These are phyloP conservation scores for Rhinolophus sinicus DNA, from an alignment of 2,113 vertebrate genomes.

Conservation along the genomic window DNA sequence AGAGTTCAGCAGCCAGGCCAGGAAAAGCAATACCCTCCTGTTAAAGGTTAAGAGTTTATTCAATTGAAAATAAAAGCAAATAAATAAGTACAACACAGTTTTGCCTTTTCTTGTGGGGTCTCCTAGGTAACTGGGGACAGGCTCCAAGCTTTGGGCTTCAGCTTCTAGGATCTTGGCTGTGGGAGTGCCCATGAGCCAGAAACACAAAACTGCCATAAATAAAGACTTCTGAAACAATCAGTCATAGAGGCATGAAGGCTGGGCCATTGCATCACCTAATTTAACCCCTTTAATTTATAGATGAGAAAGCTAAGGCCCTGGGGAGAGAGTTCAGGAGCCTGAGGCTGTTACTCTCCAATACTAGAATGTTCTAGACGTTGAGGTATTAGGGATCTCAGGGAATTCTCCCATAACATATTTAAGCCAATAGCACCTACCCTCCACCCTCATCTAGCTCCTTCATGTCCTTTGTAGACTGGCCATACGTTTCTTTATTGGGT, in stretches of 20 bases:
- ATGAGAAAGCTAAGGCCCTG: not conserved
- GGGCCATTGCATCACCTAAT: not conserved
- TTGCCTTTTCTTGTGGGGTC: constrained; percentile 74
- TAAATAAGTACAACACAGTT: constrained; percentile 63
- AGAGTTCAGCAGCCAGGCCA: constrained; percentile 81
- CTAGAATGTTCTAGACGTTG: not conserved
- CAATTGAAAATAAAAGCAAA: constrained; percentile 78
- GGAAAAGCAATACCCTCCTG: constrained; percentile 86
- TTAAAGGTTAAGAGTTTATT: constrained; percentile 85
- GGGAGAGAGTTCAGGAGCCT: not conserved
- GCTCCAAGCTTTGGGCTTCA: not conserved
- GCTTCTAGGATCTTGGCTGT: not conserved
- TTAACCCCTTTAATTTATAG: not conserved
- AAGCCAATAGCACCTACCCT: not conserved
- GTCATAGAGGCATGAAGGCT: not conserved
- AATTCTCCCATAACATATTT: not conserved
- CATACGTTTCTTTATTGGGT: not conserved
- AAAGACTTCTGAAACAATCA: not conserved
- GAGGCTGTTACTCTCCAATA: not conserved
- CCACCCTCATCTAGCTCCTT: not conserved
- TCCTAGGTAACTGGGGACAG: constrained; percentile 73
- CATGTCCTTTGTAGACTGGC: not conserved
- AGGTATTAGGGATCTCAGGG: not conserved
- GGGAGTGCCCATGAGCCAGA: not conserved
- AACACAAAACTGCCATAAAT: not conserved